Evolutionary conservation across 2,113 vertebrate species (phyloP), one percentile per base, ranked within the genome.

Genomic region (Sorex araneus): DNA sequence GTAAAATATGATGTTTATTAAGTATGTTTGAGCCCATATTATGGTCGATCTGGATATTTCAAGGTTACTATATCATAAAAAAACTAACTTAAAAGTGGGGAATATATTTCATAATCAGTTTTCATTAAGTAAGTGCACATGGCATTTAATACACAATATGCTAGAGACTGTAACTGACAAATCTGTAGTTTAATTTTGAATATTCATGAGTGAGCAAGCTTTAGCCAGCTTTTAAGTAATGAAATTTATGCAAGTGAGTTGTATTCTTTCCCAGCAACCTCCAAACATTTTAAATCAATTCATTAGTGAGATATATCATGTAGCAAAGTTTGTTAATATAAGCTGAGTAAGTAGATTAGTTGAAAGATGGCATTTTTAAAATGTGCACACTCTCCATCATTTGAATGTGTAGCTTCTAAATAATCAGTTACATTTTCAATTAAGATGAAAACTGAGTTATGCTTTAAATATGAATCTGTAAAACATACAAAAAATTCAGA

Each of bases 101-200:
- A 64, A 70, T 54, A 82, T 40, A 83, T 84, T 91, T 93, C 93
- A 43, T 4, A 93, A 43, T 93, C 50, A 85, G 8, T 16, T 2
- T 80, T 95, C 70, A 93, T 95, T 90, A 96, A 90, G 47, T 90
- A 85, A 95, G 91, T 92, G 30, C 50, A 76, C 36, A 77, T 74
- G 43, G 19, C 83, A 66, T 91, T 91, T 90, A 92, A 92, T 93
- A 90, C 45, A 74, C 79, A 89, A 73, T 89, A 54, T 95, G 67
- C 83, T 66, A 84, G 25, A 86, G 67, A 80, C 45, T 94, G 34
- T 45, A 87, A 30, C 84, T 89, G 86, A 92, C 54, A 95, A 80
- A 80, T 77, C 54, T 63, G 27, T 69, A 63, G 13, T 60, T 87
- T 93, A 11, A 77, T 73, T 93, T 94, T 93, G 80, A 94, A 96